Conservation (phyloP, 2,888 invertebrate genomes). For the Cistogaster globosa region DNA sequence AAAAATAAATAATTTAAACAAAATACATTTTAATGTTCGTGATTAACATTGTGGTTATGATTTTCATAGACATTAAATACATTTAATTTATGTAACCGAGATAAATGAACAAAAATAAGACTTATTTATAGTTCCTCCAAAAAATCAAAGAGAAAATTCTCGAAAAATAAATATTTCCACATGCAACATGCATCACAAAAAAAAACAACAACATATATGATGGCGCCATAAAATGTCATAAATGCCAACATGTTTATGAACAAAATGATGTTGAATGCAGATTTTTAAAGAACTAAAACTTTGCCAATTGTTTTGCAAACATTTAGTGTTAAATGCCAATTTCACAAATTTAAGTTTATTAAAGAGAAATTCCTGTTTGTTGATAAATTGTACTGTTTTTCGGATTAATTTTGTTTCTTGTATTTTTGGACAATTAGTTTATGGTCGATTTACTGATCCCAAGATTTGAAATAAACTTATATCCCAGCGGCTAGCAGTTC, state of each 20-base stretch:
- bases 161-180: slow-evolving; percentile 14
- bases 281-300: slow-evolving; percentile 31
- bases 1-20: slow-evolving; percentile 25
- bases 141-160: slow-evolving; percentile 25
- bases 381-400: no score
- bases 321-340: no score
- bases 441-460: no score
- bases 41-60: slow-evolving; percentile 67
- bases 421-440: no score
- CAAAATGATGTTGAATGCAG: slow-evolving; percentile 24
- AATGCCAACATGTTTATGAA: slow-evolving; percentile 59
- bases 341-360: no score
- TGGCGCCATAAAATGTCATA: slow-evolving; percentile 71
- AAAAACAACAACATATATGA: slow-evolving; percentile 56
- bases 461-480: no score
- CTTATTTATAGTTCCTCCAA: slow-evolving; percentile 15
- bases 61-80: slow-evolving; percentile 67
- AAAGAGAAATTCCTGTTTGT: no score
- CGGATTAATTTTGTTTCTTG: no score
- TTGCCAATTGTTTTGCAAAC: neutral
- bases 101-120: slow-evolving; percentile 23
- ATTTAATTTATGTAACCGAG: slow-evolving; percentile 60
- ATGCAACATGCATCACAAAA: slow-evolving; percentile 54
- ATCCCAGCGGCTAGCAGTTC: no score
- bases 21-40: slow-evolving; percentile 61